Percentiles rank a stretch among this genome's conserved stretches.
Conservation (phyloP, 2,113 vertebrate genomes). For the Triplophysa siluroides region DNA sequence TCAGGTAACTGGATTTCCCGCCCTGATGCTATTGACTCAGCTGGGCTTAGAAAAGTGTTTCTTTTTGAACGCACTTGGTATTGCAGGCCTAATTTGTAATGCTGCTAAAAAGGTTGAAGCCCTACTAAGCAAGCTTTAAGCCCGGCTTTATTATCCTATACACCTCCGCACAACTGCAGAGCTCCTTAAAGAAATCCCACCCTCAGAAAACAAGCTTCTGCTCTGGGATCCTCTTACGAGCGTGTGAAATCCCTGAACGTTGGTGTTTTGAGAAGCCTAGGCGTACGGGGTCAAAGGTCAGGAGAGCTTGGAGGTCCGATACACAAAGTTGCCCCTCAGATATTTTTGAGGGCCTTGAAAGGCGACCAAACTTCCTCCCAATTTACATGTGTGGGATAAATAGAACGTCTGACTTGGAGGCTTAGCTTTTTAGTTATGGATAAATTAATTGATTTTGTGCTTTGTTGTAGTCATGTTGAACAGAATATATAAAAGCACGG, state of each 20-base stretch:
- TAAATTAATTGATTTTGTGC: constrained; percentile 2
- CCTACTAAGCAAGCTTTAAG: constrained; percentile 63
- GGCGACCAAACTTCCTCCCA: constrained; percentile 48
- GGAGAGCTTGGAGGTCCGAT: constrained; percentile 44
- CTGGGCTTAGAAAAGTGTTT: constrained; percentile 67
- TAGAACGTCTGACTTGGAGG: constrained; percentile 20
- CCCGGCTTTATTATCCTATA: constrained; percentile 71
- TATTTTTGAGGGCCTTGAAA: constrained; percentile 43
- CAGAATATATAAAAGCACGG: no score
- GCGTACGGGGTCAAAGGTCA: constrained; percentile 46
- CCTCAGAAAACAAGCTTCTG: constrained; percentile 46
- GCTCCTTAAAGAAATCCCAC: constrained; percentile 38
- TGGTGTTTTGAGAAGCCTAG: constrained; percentile 41
- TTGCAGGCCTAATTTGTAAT: constrained; percentile 67
- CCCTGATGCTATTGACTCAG: constrained; percentile 72
- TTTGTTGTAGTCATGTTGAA: constrained; percentile 3
- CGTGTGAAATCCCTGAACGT: constrained; percentile 35
- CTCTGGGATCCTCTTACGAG: constrained; percentile 32
- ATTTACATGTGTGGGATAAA: constrained; percentile 32
- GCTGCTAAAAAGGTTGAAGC: constrained; percentile 66
- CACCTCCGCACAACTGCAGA: constrained; percentile 61
- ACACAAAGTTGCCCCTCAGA: constrained; percentile 42
- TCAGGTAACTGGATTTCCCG: constrained; percentile 61
- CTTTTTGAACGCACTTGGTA: constrained; percentile 51
- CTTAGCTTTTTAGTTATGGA: constrained; percentile 21